Evolutionary conservation across 2,888 invertebrate genomes (phyloP), one percentile per base, ranked within the genome.

Genomic region (Pachymerium ferrugineum): DNA sequence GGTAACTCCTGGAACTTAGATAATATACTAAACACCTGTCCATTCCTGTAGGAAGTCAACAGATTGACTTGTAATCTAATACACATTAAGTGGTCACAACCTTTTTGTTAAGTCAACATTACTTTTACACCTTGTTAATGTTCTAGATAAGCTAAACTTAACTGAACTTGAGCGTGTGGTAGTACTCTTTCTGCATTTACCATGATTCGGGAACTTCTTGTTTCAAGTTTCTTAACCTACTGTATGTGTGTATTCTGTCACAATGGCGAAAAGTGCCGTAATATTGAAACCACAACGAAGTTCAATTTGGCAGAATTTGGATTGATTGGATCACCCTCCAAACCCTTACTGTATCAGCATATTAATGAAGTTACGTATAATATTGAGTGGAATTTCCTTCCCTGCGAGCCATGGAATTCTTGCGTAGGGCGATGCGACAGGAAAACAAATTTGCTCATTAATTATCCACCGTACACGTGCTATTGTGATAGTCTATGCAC

Each of bases 341-440:
- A 47, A 47, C 47, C 16, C 19, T 8, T n/a, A 22, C 16, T 22
- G 16, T 47, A 22, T 5, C n/a, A n/a, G n/a, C n/a, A n/a, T n/a
- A n/a, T 47, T 47, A 19, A 47, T 47, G 16, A 47, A 47, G 3
- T 22, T 0, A 47, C 47, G 22, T 16, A 22, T 47, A 47, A 47
- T 19, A 19, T 19, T 3, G 47, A 47, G 16, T 8, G 16, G 14
- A 31, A 4, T 29, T 68, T 68, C 28, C 28, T 22, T 68, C 28
- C 68, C 0, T 68, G 68, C 14, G 68, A 68, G 28, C 38, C 72
- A 14, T 74, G 74, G 74, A 74, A 72, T 33, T 35, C 74, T 10
- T 74, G 74, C 73, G 74, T 74, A 10, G 74, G 74, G 30, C 74
- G 74, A 14, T 74, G 74, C 22, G 68, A 73, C 19, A 35, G 30